Conservation (phyloP, 2,888 invertebrate genomes). For the Scaptomyza parva region DNA sequence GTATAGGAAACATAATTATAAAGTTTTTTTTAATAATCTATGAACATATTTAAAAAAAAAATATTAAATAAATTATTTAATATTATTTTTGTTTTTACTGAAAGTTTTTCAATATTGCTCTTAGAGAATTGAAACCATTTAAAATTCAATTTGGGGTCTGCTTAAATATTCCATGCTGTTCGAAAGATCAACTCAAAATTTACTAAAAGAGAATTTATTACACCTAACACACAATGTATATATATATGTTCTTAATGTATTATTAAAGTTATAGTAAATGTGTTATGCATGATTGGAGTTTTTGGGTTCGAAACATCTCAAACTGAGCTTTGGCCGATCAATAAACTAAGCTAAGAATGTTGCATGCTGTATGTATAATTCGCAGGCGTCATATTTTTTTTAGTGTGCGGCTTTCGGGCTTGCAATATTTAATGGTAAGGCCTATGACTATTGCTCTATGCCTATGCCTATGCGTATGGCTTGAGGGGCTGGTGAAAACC, state of each 20-base stretch:
- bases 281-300: constrained; percentile 41
- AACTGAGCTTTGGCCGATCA: constrained; percentile 27
- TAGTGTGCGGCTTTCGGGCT: constrained; percentile 63
- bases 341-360: constrained; percentile 33
- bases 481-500: constrained; percentile 30
- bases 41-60: too few species aligned
- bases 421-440: constrained; percentile 65
- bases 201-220: constrained; percentile 22
- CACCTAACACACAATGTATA: constrained; percentile 17
- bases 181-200: constrained; percentile 32
- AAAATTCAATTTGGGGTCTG: not conserved
- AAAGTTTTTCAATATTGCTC: not conserved
- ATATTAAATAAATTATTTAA: too few species aligned
- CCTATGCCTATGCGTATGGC: constrained; percentile 11
- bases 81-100: too few species aligned
- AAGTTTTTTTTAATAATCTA: not conserved
- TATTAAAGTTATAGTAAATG: constrained; percentile 32
- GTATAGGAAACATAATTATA: too few species aligned
- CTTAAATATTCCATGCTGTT: constrained; percentile 5
- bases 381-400: constrained; percentile 70
- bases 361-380: constrained; percentile 58
- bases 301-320: constrained; percentile 16
- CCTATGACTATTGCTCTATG: constrained; percentile 11
- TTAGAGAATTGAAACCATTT: not conserved
- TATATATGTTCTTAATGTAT: constrained; percentile 19